Base-by-base conservation (phyloP, 2,888 invertebrate species). In the Mesochorus sp. region DNA sequence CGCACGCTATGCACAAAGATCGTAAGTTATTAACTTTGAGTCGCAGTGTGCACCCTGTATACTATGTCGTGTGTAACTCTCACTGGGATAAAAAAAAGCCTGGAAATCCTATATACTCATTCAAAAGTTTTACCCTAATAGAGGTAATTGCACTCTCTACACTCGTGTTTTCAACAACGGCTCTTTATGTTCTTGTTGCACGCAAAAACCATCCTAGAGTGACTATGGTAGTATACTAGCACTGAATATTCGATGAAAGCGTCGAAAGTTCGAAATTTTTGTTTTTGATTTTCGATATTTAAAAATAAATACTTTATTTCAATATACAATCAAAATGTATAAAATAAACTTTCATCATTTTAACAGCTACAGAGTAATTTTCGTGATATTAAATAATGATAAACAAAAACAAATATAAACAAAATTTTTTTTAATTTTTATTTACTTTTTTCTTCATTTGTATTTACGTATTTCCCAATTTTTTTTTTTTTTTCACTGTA, bases 11-110 rank as follows among this genome's bases (percentile, higher is more conserved):
- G 14, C 37, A 21, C 51, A 28, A 10, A 21, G 44, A n/a, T 37
- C 61, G 67, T 62, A 72, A 61, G 61, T 76, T 72, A 72, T 62
- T 67, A 59, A 67, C 55, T 53, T 44, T 55, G 61, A 26, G 53
- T 34, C 26, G 21, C 14, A 67, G 59, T 55, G 19, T 28, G n/a
- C 14, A 8, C 37, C 2, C 19, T 14, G 28, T 44, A 24, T 31
- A 24, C 57, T 24, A n/a, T n/a, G n/a, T n/a, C n/a, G n/a, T n/a
- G n/a, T n/a, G n/a, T n/a, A n/a, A n/a, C n/a, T n/a, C n/a, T n/a
- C n/a, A n/a, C n/a, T n/a, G n/a, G n/a, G 34, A 10, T 24, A 47
- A 24, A 34, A 68, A 57, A 68, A 24, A 37, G 26, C 34, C 14
- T 8, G 34, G 47, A 31, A 19, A 17, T 10, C 31, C n/a, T 34